These are phyloP conservation scores for Bucorvus abyssinicus DNA, from an alignment of 2,797 vertebrate species.

Conservation along the genomic window DNA sequence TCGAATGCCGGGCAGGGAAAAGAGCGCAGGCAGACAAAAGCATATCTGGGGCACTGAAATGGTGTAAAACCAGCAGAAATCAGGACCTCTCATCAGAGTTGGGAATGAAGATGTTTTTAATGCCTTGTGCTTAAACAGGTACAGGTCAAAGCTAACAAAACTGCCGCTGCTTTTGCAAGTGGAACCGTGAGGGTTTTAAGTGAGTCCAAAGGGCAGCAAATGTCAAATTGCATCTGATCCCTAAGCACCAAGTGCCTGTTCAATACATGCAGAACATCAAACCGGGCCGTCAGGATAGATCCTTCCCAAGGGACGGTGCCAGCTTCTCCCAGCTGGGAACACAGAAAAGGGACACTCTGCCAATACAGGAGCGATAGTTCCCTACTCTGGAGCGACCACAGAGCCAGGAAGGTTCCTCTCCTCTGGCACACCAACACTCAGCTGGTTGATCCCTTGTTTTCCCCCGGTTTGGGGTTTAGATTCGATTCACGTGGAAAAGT, in stretches of 20 bases:
- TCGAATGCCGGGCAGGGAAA: neutral
- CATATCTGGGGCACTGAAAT: constrained; percentile 27
- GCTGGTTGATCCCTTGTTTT: too few species aligned
- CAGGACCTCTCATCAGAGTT: too few species aligned
- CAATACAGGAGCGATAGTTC: neutral
- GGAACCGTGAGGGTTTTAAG: neutral
- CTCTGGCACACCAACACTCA: neutral
- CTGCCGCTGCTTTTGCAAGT: neutral
- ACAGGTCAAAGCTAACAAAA: neutral
- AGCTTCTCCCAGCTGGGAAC: neutral
- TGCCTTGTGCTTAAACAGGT: neutral
- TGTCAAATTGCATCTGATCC: neutral
- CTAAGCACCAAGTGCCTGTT: neutral
- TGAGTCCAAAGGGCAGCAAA: neutral
- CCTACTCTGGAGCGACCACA: neutral
- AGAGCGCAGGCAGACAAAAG: constrained; percentile 42
- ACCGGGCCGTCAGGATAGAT: neutral
- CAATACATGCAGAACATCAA: neutral
- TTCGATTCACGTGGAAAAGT: too few species aligned
- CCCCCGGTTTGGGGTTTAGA: too few species aligned
- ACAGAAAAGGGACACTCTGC: neutral
- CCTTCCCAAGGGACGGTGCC: constrained; percentile 48
- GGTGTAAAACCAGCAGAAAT: neutral
- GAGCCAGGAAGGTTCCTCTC: neutral
- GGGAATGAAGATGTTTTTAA: neutral